Evolutionary conservation across 2,888 invertebrate genomes (phyloP), one percentile per base, ranked within the genome.

Genomic region (Rhagonycha fulva): DNA sequence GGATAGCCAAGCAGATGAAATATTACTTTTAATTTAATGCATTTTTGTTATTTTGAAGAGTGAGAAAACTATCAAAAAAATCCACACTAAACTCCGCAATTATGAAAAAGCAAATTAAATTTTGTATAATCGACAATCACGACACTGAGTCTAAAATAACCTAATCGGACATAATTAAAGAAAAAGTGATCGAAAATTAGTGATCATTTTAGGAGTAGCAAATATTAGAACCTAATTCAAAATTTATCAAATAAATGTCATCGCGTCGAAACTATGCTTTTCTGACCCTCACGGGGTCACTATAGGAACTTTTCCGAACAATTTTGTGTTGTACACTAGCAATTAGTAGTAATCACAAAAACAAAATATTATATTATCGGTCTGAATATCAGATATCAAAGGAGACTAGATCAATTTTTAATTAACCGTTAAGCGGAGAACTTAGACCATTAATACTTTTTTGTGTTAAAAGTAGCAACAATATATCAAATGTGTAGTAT

Each of bases 401-500:
- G 47, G 47, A 47, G 47, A 47, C n/a, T 47, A n/a, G 47, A n/a
- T 47, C n/a, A 47, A 47, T 47, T 47, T 47, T 47, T 47, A 47
- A 47, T 47, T 7, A 47, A 47, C 47, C 14, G 10, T 12, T 63
- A 23, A 63, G 24, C n/a, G 10, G 63, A 63, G 63, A 63, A 24
- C 19, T 24, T 28, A 28, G n/a, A 28, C 32, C 32, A 30, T 68
- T 30, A 68, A 68, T 68, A 32, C 11, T 72, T 72, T 72, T 61
- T 68, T 28, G 68, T 68, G 68, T 68, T 68, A 62, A 62, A n/a
- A 62, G 60, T 72, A 68, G 72, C 68, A 68, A 72, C 72, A 68
- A 72, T 72, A 72, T 72, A 72, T 72, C 72, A 72, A 72, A 68
- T 72, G 68, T 72, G 68, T 74, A 69, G 70, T 60, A 74, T 74